Conservation (phyloP, 2,797 vertebrate species). For the Aldrovandia affinis region DNA sequence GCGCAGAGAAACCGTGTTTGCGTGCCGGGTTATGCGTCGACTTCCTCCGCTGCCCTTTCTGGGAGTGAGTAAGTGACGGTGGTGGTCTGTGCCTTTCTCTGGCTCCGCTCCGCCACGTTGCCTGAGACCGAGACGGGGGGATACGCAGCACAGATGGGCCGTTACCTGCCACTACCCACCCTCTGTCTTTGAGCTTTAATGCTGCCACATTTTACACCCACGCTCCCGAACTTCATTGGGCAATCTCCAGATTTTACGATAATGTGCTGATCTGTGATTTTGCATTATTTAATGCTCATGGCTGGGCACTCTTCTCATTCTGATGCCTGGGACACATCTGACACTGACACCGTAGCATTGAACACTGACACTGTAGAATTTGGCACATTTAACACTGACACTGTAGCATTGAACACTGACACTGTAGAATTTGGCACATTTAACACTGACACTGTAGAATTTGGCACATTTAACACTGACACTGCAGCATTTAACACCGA, state of each 20-base stretch:
- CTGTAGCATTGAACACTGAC: too few species aligned
- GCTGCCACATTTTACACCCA: not conserved
- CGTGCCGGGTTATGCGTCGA: not conserved
- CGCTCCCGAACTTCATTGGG: not conserved
- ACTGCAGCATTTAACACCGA: too few species aligned
- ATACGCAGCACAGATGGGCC: not conserved
- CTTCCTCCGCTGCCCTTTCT: not conserved
- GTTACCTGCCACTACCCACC: not conserved
- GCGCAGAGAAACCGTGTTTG: not conserved
- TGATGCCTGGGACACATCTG: not conserved
- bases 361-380: not conserved
- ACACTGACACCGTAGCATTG: not conserved
- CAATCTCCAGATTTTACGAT: not conserved
- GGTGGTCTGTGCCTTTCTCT: not conserved
- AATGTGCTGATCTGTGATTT: not conserved
- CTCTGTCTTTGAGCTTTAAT: not conserved
- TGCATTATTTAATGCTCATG: not conserved
- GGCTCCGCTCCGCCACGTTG: not conserved
- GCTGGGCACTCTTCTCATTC: not conserved
- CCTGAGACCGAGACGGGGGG: not conserved
- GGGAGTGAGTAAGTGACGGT: not conserved
- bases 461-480: too few species aligned
- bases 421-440: too few species aligned
- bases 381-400: too few species aligned
- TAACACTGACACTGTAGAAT: too few species aligned